A percentile compares a stretch with the other conserved stretches of the same genome.
phyloP scores from a whole-genome alignment of 2,797 vertebrate species.

The Cirrhinus molitorella region DNA sequence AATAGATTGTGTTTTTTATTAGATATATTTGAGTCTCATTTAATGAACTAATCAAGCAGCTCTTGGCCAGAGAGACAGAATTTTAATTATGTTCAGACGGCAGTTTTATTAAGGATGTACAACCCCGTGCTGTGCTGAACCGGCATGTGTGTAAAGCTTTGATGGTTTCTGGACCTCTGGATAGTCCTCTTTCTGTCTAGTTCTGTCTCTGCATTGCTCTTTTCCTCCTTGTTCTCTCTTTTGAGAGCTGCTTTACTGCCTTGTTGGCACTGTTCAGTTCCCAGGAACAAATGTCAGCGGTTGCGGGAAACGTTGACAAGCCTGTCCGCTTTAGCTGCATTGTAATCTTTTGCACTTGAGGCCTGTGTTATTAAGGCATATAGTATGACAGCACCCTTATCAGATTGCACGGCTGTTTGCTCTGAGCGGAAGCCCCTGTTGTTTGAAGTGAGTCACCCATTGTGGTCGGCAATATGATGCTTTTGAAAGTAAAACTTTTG shows the following conservation, averaged over 20 bases:
- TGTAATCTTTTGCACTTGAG: slow-evolving; percentile 41
- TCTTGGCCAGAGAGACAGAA: neutral
- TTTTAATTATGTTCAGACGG: slow-evolving; percentile 6
- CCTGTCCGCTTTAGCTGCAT: slow-evolving; percentile 41
- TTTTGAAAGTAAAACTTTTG: slow-evolving; percentile 7
- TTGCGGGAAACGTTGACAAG: slow-evolving; percentile 48
- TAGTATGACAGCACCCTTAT: slow-evolving; percentile 57
- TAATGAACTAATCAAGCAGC: slow-evolving; percentile 21
- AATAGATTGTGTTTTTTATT: slow-evolving; percentile 3
- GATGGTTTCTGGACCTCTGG: slow-evolving; percentile 1
- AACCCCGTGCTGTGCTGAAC: neutral
- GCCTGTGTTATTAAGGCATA: slow-evolving; percentile 44
- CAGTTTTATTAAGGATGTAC: slow-evolving; percentile 12
- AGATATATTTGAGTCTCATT: neutral
- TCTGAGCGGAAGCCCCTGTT: slow-evolving; percentile 57
- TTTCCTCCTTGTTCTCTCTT: slow-evolving; percentile 25
- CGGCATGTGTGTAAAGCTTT: neutral
- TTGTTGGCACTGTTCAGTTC: slow-evolving; percentile 44
- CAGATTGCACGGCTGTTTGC: slow-evolving; percentile 58
- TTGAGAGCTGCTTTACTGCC: slow-evolving; percentile 30
- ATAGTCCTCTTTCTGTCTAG: neutral
- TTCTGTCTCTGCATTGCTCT: neutral
- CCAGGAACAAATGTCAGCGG: slow-evolving; percentile 34
- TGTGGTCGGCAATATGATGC: slow-evolving; percentile 42
- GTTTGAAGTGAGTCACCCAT: slow-evolving; percentile 56